Conservation (phyloP, 2,113 vertebrate species). For the Centropus unirufus region DNA sequence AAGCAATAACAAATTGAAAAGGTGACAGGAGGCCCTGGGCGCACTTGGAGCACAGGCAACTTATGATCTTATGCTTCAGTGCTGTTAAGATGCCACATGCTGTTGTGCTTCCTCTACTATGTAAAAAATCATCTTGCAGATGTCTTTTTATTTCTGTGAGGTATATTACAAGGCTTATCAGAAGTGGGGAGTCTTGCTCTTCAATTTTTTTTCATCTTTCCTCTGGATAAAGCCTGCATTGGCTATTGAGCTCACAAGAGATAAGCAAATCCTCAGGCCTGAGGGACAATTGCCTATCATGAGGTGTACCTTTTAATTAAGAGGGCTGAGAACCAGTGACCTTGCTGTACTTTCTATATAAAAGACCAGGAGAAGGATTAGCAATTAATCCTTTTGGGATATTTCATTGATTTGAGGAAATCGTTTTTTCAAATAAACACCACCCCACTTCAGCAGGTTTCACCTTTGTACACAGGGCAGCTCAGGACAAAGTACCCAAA, state of each 20-base stretch:
- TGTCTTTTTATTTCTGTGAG: background rate
- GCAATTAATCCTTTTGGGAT: background rate
- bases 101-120: background rate
- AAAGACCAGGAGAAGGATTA: background rate
- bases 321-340: conserved; percentile 4
- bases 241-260: conserved; percentile 37
- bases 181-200: background rate
- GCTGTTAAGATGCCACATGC: background rate
- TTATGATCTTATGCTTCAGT: background rate
- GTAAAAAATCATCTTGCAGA: conserved; percentile 1
- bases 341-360: background rate
- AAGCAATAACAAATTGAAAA: conserved; percentile 29
- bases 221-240: background rate
- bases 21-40: background rate
- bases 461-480: background rate
- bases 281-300: background rate
- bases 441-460: background rate
- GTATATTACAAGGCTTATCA: background rate
- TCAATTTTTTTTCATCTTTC: background rate
- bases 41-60: background rate
- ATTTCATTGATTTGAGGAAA: background rate
- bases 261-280: conserved; percentile 36
- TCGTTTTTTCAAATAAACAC: background rate
- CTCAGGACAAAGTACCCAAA: background rate
- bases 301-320: conserved; percentile 45